These are phyloP conservation scores for Sinosuthora webbiana DNA, from an alignment of 2,113 vertebrate genomes.

Conservation along the genomic window DNA sequence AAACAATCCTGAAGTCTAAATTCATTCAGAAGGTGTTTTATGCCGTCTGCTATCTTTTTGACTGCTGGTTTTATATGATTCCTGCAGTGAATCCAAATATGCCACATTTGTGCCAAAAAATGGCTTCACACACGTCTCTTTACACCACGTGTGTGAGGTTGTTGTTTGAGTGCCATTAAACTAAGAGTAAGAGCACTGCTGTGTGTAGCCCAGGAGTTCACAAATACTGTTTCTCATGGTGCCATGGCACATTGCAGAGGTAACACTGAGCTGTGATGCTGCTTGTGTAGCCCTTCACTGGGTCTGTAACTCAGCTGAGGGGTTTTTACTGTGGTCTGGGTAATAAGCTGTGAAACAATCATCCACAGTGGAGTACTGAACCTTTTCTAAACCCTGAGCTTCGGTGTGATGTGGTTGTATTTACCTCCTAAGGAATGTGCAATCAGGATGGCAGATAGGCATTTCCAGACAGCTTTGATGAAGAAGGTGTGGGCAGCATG, in stretches of 20 bases:
- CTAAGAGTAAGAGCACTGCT: background rate
- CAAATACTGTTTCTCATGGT: fast-evolving
- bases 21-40: background rate
- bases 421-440: constrained; percentile 75
- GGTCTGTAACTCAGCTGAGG: background rate
- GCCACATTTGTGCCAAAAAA: background rate
- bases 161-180: background rate
- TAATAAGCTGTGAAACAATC: background rate
- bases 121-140: background rate
- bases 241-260: fast-evolving
- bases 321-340: fast-evolving
- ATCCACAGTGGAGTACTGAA: background rate
- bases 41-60: background rate
- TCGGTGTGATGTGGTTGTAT: background rate
- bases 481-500: constrained; percentile 88
- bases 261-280: background rate
- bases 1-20: background rate
- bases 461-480: constrained; percentile 81
- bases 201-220: background rate
- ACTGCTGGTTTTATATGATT: background rate
- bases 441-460: constrained; percentile 77
- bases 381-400: background rate
- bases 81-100: background rate
- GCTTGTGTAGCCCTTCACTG: background rate
- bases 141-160: background rate